Evolutionary conservation across 2,113 vertebrate species (phyloP), one percentile per base, ranked within the genome.

Genomic region (Dipodomys stephensi): DNA sequence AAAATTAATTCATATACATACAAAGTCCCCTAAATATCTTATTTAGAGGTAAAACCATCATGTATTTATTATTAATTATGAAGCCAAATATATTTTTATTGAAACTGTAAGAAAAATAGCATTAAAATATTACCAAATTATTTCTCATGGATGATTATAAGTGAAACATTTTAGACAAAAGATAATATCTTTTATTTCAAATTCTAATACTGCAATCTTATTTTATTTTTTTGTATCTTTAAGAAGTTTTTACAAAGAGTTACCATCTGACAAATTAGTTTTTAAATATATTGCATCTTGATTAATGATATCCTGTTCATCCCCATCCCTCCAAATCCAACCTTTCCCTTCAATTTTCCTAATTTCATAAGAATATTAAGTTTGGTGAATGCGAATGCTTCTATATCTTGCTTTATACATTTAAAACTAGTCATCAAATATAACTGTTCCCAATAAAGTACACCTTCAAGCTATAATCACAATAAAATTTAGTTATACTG

Each of bases 401-500:
- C n/a, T 79, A 4, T 11, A 25, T 72, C 7, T 78, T 72, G 30
- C 22, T 6, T 18, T 79, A 25, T 16, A 82, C 25, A 95, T 13
- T 91, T 91, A 87, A 84, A 95, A 57, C 30, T 68, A 16, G 8
- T 71, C 20, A 67, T 15, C 89, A 87, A 62, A 60, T 27, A 65
- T 2, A 64, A 22, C 2, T 4, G 18, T 77, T 46, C 71, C 32
- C 27, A 35, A 4, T 30, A 44, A 30, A 25, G 10, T 49, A 27
- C 49, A 44, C 92, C 92, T 89, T 91, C 35, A 84, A 27, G 68
- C 0, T 20, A n/a, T 39, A 44, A 73, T 71, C 16, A 65, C 65
- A 16, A 57, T 68, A 49, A 71, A 49, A 87, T 60, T 90, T 49
- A 62, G 9, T 82, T 68, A 16, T 4, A 57, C 15, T 57, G 53